Base-by-base conservation (phyloP, 1,140 invertebrate genomes). In the Helicoverpa armigera region DNA sequence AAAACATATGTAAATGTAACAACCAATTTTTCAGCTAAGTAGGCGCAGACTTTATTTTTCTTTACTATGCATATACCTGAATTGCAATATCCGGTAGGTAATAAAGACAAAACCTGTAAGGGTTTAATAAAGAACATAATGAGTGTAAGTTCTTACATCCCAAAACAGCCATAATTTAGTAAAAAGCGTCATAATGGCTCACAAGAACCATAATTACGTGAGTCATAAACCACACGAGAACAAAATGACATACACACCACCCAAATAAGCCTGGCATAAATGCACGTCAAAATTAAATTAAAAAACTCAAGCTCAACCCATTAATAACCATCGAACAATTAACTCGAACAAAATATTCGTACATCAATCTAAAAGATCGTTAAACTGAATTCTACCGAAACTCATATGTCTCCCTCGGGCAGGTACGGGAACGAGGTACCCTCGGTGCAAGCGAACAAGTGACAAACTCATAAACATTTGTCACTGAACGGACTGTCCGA, bases 401-500 rank as follows among this genome's bases (percentile, higher is more conserved):
- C 83, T 70, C 79, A 60, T 78, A 82, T 48, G 78, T 86, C 80
- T 81, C 84, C 84, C 82, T 74, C 69, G 63, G 85, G 84, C 83
- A 79, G 83, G 77, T 84, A 73, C 83, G 56, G 70, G 50, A 29
- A 67, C 51, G 29, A 70, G 53, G 60, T 48, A 18, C 69, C 81
- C 76, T 58, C 56, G 31, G 11, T 79, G 51, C 61, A 56, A 58
- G 50, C 50, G 83, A 85, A 75, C 85, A 85, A 93, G 92, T 94
- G 93, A 94, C 92, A 94, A 94, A 94, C 92, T 93, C 92, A 91
- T 93, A 91, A 94, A 92, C 92, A 94, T 94, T 94, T 92, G 92
- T 94, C 93, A 91, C 88, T 88, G 89, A 83, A 85, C 81, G 82
- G 86, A 88, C 89, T 83, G 90, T 89, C 91, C 90, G 85, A 90